Percentiles rank a stretch among this genome's conserved stretches.
Evolutionary conservation across 2,797 vertebrate genomes (phyloP).

Genomic region (Lagocephalus sceleratus): DNA sequence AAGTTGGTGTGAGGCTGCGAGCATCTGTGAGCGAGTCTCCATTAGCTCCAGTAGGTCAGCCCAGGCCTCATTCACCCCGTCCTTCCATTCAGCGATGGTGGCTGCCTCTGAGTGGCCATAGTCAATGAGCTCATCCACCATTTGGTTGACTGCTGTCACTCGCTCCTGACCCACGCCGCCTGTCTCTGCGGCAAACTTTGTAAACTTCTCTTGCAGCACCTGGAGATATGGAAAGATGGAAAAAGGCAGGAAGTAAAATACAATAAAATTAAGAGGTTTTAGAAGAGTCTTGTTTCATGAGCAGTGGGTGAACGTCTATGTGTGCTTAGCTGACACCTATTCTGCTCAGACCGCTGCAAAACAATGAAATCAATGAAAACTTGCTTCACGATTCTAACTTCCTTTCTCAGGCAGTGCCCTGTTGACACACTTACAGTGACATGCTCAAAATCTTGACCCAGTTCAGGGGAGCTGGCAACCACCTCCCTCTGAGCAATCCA

Average conservation of each 20-base stretch:
- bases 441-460: conserved; percentile 94
- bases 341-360: too few species aligned
- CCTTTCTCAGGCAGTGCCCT: background rate
- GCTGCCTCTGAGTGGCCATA: conserved; percentile 89
- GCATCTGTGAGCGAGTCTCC: conserved; percentile 90
- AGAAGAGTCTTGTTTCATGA: background rate
- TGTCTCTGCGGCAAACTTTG: conserved; percentile 88
- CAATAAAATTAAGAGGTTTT: background rate
- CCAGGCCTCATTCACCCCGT: conserved; percentile 93
- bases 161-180: conserved; percentile 86
- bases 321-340: too few species aligned
- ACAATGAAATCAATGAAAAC: background rate
- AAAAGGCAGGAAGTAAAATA: background rate
- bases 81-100: conserved; percentile 96
- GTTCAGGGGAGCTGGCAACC: conserved; percentile 90
- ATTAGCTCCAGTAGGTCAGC: conserved; percentile 93
- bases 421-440: conserved; percentile 80
- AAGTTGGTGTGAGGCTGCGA: conserved; percentile 89
- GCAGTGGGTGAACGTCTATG: background rate
- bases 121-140: conserved; percentile 96
- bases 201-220: conserved; percentile 93
- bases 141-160: conserved; percentile 89
- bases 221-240: conserved; percentile 21
- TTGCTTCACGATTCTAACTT: conserved; percentile 5
- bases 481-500: conserved; percentile 96